These are phyloP conservation scores for Pangasianodon gigas DNA, from an alignment of 2,113 vertebrate species.

Conservation along the genomic window DNA sequence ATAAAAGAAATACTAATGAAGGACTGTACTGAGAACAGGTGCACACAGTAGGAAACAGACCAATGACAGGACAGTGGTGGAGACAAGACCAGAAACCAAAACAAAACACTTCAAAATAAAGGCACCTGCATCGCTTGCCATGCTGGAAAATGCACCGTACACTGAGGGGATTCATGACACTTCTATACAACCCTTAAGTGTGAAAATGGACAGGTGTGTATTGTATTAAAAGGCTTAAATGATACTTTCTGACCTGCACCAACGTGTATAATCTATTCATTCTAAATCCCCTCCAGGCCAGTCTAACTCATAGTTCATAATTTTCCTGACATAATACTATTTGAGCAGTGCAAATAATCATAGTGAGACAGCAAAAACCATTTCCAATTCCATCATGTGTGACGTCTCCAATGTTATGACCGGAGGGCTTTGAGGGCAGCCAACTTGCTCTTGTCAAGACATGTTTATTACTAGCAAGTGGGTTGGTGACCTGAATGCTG, in stretches of 20 bases:
- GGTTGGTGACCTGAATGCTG: constrained; percentile 26
- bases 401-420: constrained; percentile 27
- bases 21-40: background rate
- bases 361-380: background rate
- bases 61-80: background rate
- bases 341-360: constrained; percentile 20
- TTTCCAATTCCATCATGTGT: constrained; percentile 6
- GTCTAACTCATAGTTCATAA: background rate
- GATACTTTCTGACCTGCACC: background rate
- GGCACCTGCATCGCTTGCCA: background rate
- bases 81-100: background rate
- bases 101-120: background rate
- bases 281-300: background rate
- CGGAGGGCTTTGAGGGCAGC: constrained; percentile 22
- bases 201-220: background rate
- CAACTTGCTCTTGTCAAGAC: constrained; percentile 45
- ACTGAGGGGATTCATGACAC: background rate
- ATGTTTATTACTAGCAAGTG: constrained; percentile 5
- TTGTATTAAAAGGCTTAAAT: background rate
- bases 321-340: background rate
- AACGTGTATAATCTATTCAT: background rate
- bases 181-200: background rate
- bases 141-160: background rate
- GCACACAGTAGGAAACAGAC: background rate
- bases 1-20: background rate